phyloP scores from a whole-genome alignment of 2,888 invertebrate species.

The Zygogramma bicolorata region DNA sequence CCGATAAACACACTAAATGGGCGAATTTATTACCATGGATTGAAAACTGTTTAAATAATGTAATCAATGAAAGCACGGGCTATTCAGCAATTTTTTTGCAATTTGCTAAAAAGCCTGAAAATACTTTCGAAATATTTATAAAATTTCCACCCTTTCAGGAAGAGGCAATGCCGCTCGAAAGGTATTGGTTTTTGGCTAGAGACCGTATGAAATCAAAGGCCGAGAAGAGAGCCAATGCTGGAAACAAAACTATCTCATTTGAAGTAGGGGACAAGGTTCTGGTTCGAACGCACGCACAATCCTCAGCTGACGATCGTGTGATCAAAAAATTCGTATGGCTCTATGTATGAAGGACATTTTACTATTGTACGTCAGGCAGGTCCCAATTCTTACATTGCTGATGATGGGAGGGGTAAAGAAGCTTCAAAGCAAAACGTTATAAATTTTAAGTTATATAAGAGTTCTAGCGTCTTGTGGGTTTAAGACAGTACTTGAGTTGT shows the following conservation, averaged over 20 bases:
- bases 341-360: not conserved
- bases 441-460: not conserved
- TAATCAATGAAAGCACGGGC: too few relatives aligned
- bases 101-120: not conserved
- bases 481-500: too few relatives aligned
- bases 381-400: slow-evolving; percentile 1
- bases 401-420: not conserved
- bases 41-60: too few relatives aligned
- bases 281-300: not conserved
- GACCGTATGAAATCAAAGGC: not conserved
- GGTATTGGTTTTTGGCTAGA: not conserved
- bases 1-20: too few relatives aligned
- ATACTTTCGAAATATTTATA: not conserved
- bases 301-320: not conserved
- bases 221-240: not conserved
- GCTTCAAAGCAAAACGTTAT: slow-evolving; percentile 7
- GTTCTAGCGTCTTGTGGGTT: not conserved
- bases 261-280: not conserved
- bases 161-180: not conserved
- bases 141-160: not conserved
- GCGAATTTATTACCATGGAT: too few relatives aligned
- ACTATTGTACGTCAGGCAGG: not conserved
- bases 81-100: too few relatives aligned
- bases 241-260: not conserved
- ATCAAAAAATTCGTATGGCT: slow-evolving; percentile 3